These are phyloP conservation scores for Scaptomyza graminum DNA, from an alignment of 1,140 invertebrate species.

Conservation along the genomic window DNA sequence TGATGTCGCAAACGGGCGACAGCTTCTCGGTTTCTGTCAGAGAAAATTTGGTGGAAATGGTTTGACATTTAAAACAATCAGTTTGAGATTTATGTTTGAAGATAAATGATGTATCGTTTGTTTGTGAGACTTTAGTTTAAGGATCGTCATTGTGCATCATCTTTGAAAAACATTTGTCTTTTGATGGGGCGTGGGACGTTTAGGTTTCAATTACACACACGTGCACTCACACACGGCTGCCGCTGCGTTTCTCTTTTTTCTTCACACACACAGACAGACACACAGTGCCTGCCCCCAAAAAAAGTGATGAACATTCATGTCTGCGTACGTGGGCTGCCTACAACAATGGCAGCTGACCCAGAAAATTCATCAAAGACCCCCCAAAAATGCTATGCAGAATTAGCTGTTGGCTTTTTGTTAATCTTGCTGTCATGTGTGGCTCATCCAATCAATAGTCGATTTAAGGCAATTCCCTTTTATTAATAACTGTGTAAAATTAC, in stretches of 20 bases:
- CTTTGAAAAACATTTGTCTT: conserved; percentile 47
- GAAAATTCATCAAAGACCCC: conserved; percentile 28
- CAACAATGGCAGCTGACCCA: conserved; percentile 57
- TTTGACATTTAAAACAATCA: conserved; percentile 20
- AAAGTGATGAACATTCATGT: conserved; percentile 61
- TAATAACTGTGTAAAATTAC: conserved; percentile 77
- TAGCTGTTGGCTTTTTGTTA: conserved; percentile 39
- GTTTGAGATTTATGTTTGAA: conserved; percentile 33
- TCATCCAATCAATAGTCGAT: conserved; percentile 69
- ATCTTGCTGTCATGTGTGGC: conserved; percentile 61
- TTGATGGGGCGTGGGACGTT: conserved; percentile 55
- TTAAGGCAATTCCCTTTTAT: conserved; percentile 57
- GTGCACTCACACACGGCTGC: conserved; percentile 10
- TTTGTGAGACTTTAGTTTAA: conserved; percentile 52
- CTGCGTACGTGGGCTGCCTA: conserved; percentile 38
- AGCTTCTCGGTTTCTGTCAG: conserved; percentile 63
- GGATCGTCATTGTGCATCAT: conserved; percentile 62
- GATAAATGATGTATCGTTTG: conserved; percentile 66
- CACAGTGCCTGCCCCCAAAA: conserved; percentile 14
- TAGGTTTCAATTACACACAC: conserved; percentile 59
- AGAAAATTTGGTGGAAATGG: neutral
- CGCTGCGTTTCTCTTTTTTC: conserved; percentile 48
- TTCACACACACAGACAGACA: neutral
- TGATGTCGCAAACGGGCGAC: conserved; percentile 56
- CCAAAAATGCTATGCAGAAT: conserved; percentile 43